Base-by-base conservation (phyloP, 2,888 invertebrate species). In the Ptychoptera albimana region DNA sequence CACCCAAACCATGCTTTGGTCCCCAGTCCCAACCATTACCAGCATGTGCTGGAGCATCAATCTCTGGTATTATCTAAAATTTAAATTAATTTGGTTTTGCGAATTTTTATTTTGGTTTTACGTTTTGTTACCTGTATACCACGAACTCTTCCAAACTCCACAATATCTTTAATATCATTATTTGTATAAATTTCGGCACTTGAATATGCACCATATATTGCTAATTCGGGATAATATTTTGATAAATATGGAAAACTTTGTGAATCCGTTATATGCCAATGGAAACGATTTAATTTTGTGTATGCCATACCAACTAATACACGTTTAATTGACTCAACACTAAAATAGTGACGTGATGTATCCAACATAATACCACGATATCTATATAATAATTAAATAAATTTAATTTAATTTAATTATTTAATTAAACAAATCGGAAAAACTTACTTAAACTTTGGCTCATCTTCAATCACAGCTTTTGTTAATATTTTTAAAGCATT, bases 261-360 rank as follows among this genome's bases (percentile, higher is more conserved):
- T 11, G 91, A 87, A 61, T 94, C 94, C 6, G 81, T 81, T 30
- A 85, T 71, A 57, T 88, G 86, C 93, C 93, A 93, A 58, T 94
- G 93, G 57, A 94, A 83, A 2, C 87, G 85, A 66, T 94, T 94
- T 50, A 93, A 63, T 64, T 94, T 94, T 54, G 80, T 79, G 39
- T 85, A 78, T 0, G 84, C 79, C 93, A 94, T 92, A 2, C 83
- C 91, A 47, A 86, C 80, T 55, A 94, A 67, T 9, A 85, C 80
- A 10, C 79, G 72, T 53, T 81, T 74, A 35, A 86, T 70, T 42
- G 79, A 73, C 9, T 70, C 72, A 2, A 86, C 69, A 1, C 84
- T 77, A 57, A 94, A 80, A 62, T 77, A 96, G 63, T 94, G 92
- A 15, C 96, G 70, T 0, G 92, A 82, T 0, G 94, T 91, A 59